Evolutionary conservation across 2,888 invertebrate species (phyloP).

Genomic region (Dryadula phaetusa): DNA sequence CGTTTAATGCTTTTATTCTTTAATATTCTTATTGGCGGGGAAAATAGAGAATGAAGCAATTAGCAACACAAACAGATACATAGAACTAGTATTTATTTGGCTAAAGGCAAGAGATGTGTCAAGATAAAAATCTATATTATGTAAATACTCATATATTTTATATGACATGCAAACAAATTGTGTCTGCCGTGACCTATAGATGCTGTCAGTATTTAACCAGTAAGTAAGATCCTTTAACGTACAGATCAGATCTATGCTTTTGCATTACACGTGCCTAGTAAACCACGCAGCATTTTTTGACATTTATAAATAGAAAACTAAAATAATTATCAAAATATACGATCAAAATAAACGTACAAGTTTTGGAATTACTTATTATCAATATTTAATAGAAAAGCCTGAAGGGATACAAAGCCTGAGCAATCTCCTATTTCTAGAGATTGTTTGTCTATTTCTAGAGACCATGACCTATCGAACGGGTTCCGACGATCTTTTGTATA

Average conservation of each 20-base stretch:
- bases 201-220: constrained; percentile 15
- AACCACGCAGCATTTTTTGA: background rate
- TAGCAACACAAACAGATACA: too few species aligned
- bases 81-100: background rate
- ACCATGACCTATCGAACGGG: constrained; percentile 25
- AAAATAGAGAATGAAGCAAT: background rate
- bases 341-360: background rate
- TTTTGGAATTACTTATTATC: background rate
- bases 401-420: background rate
- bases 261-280: background rate
- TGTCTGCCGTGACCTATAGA: constrained; percentile 21
- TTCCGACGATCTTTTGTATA: constrained; percentile 20
- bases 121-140: constrained; percentile 6
- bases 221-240: constrained; percentile 10
- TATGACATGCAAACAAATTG: constrained; percentile 17
- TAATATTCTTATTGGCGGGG: background rate
- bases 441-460: constrained; percentile 23
- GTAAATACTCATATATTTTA: background rate
- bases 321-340: background rate
- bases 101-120: constrained; percentile 4
- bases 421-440: constrained; percentile 26
- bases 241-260: constrained; percentile 10
- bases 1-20: background rate
- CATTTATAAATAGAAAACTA: constrained; percentile 1
- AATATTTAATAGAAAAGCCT: constrained; percentile 4